Evolutionary conservation across 2,888 invertebrate species (phyloP).

Genomic region (Spodoptera picta): DNA sequence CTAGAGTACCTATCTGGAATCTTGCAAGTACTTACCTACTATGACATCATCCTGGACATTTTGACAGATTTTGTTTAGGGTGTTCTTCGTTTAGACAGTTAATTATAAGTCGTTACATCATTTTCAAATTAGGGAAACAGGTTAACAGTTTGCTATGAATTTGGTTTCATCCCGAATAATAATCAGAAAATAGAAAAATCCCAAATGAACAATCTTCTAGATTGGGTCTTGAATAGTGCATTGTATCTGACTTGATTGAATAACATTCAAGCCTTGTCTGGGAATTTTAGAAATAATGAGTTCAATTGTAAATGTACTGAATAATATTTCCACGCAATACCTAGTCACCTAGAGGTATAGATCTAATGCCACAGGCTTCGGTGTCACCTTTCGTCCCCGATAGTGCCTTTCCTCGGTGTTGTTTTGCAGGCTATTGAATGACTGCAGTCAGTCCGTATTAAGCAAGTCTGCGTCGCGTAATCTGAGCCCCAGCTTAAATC

Average conservation of each 20-base stretch:
- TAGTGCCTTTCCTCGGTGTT: conserved; percentile 83
- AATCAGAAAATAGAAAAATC: too few relatives aligned
- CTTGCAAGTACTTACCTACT: conserved; percentile 15
- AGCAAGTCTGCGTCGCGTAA: conserved; percentile 83
- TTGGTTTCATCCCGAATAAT: too few relatives aligned
- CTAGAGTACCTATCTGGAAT: conserved; percentile 44
- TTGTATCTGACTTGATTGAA: neutral
- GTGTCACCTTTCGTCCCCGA: conserved; percentile 85
- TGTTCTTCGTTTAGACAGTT: neutral
- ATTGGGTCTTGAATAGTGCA: too few relatives aligned
- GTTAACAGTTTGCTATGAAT: too few relatives aligned
- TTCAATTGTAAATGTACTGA: conserved; percentile 21
- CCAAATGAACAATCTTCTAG: too few relatives aligned
- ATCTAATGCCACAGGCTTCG: conserved; percentile 78
- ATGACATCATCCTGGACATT: conserved; percentile 49
- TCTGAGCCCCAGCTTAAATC: conserved; percentile 80
- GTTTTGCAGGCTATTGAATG: conserved; percentile 85
- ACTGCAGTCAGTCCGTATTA: conserved; percentile 81
- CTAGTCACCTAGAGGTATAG: conserved; percentile 69
- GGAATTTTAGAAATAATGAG: conserved; percentile 25
- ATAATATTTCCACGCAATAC: conserved; percentile 57
- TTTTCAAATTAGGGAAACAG: too few relatives aligned
- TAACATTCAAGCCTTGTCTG: conserved; percentile 7
- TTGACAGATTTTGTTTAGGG: conserved; percentile 15
- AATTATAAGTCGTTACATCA: too few relatives aligned